phyloP scores from a whole-genome alignment of 2,113 vertebrate species.

The Pollachius pollachius region DNA sequence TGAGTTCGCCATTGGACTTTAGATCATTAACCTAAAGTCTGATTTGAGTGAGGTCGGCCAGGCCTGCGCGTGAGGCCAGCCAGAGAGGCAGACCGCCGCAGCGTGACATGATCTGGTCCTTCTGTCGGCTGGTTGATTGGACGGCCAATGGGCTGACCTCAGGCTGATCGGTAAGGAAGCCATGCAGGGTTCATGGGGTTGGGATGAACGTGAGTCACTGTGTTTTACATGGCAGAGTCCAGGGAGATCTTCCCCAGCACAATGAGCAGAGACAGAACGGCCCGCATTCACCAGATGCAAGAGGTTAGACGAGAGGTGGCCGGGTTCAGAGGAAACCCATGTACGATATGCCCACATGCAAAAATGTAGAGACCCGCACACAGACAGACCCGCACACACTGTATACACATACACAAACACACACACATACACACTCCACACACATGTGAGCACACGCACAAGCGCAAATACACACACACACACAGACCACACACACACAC shows the following conservation, averaged over 20 bases:
- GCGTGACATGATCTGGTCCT: too few relatives aligned
- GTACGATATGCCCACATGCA: too few relatives aligned
- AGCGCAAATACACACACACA: too few relatives aligned
- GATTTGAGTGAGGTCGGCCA: too few relatives aligned
- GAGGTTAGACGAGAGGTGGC: conserved; percentile 29
- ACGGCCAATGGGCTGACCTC: conserved; percentile 20
- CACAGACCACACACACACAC: too few relatives aligned
- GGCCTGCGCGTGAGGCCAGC: too few relatives aligned
- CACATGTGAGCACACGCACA: too few relatives aligned
- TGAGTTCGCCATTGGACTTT: too few relatives aligned
- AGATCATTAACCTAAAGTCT: too few relatives aligned
- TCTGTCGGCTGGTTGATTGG: conserved; percentile 5
- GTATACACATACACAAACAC: too few relatives aligned
- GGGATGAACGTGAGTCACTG: conserved; percentile 42
- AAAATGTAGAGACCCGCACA: too few relatives aligned
- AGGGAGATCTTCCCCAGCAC: conserved; percentile 12
- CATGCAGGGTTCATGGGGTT: conserved; percentile 9
- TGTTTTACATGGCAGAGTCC: conserved; percentile 38
- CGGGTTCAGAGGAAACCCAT: conserved; percentile 25
- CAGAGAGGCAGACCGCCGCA: too few relatives aligned
- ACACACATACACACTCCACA: not conserved
- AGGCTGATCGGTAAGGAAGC: conserved; percentile 14
- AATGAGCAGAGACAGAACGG: conserved; percentile 23
- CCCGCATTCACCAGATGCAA: not conserved
- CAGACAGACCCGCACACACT: not conserved